phyloP scores from a whole-genome alignment of 1,140 invertebrate species.

The Diabrotica undecimpunctata region DNA sequence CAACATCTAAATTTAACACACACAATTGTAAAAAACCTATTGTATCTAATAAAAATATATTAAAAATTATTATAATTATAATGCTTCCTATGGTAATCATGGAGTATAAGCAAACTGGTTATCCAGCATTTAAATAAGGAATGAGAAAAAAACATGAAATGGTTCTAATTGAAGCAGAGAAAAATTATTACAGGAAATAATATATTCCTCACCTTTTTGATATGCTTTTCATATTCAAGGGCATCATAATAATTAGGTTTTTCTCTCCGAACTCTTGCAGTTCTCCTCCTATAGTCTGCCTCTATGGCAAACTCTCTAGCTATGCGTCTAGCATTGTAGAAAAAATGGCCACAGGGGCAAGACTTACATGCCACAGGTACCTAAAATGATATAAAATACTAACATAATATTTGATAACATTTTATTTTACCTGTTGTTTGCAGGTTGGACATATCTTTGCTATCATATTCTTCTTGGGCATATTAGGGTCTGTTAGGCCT shows the following conservation, averaged over 20 bases:
- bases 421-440: background rate
- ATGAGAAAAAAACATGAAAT: no score
- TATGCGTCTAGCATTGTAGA: constrained; percentile 65
- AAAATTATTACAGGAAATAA: no score
- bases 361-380: constrained; percentile 77
- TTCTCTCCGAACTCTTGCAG: constrained; percentile 69
- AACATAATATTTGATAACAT: background rate
- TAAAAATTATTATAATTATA: no score
- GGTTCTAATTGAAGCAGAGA: no score
- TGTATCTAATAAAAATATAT: no score
- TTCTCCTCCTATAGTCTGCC: constrained; percentile 58
- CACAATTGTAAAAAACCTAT: no score
- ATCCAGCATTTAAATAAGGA: no score
- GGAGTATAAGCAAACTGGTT: no score
- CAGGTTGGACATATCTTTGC: background rate
- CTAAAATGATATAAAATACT: constrained; percentile 46
- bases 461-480: background rate
- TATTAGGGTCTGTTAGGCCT: background rate
- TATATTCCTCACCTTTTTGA: constrained; percentile 51
- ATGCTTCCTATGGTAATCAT: no score
- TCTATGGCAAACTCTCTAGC: constrained; percentile 45
- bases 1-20: no score
- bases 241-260: constrained; percentile 82
- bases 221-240: constrained; percentile 70
- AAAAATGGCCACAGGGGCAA: constrained; percentile 74